These are phyloP conservation scores for Dreissena rostriformis DNA, from an alignment of 1,140 invertebrate species.

Conservation along the genomic window DNA sequence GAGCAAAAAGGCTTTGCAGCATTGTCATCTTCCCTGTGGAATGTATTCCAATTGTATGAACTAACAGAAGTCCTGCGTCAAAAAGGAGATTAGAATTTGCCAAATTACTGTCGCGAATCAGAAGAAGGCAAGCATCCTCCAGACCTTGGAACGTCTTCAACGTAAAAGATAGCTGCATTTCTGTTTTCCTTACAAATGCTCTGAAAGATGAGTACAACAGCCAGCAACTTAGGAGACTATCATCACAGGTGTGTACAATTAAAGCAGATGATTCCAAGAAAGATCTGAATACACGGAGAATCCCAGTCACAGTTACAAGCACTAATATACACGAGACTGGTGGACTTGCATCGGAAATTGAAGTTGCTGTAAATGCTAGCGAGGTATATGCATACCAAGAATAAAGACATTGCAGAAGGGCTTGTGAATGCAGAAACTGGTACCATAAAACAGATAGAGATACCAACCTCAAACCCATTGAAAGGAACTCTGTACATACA, in stretches of 20 bases:
- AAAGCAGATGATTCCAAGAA: neutral
- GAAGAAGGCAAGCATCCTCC: too few species aligned
- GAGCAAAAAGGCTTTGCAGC: too few species aligned
- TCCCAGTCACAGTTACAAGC: conserved; percentile 1
- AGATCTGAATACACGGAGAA: neutral
- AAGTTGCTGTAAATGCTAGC: conserved; percentile 7
- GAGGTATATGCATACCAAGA: conserved; percentile 4
- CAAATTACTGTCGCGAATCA: too few species aligned
- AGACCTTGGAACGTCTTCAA: too few species aligned
- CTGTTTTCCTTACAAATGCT: conserved; percentile 1
- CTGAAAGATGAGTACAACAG: conserved; percentile 5
- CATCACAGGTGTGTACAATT: neutral
- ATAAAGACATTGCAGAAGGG: neutral
- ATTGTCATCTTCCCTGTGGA: too few species aligned
- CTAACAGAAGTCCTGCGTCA: too few species aligned
- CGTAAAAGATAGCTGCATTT: neutral
- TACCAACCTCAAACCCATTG: neutral
- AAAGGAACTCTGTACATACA: neutral
- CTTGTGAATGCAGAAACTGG: conserved; percentile 1
- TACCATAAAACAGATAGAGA: neutral
- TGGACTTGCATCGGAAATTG: conserved; percentile 2
- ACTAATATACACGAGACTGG: conserved; percentile 1
- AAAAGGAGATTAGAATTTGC: too few species aligned
- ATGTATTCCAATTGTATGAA: too few species aligned
- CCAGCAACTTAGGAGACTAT: neutral